Evolutionary conservation across 2,797 vertebrate genomes (phyloP).

Genomic region (Rhynchotus rufescens): DNA sequence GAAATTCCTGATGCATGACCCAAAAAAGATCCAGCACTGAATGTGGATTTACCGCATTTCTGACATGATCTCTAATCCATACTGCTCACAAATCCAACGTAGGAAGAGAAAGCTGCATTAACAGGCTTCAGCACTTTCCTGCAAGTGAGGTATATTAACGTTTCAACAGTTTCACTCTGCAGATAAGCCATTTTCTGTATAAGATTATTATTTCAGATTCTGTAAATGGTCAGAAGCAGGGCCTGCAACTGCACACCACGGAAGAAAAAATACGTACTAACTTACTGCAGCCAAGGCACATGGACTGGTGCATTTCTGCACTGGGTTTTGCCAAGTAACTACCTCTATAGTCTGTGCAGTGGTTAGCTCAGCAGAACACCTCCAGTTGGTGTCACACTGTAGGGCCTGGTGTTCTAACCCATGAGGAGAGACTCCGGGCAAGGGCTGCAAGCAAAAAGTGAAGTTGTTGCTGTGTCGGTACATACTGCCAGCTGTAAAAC

Average conservation of each 20-base stretch:
- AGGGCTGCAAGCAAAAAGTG: neutral
- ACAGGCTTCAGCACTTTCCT: neutral
- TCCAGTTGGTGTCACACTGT: neutral
- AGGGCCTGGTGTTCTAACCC: neutral
- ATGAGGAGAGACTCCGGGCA: neutral
- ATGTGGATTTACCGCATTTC: neutral
- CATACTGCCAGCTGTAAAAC: neutral
- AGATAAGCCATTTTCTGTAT: neutral
- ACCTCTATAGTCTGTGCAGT: accelerated
- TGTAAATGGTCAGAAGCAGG: neutral
- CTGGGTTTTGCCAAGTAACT: neutral
- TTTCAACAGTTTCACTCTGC: neutral
- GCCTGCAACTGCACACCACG: neutral
- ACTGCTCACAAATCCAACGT: neutral
- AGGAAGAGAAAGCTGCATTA: neutral
- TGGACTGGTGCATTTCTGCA: neutral
- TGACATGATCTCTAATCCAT: neutral
- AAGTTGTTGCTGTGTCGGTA: neutral
- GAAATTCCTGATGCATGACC: neutral
- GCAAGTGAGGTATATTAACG: neutral
- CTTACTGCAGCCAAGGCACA: neutral
- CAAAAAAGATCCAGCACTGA: neutral
- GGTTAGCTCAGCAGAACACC: neutral
- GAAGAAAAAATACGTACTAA: neutral
- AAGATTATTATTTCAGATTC: neutral